Evolutionary conservation across 2,113 vertebrate species (phyloP).

Genomic region (Bungarus multicinctus): DNA sequence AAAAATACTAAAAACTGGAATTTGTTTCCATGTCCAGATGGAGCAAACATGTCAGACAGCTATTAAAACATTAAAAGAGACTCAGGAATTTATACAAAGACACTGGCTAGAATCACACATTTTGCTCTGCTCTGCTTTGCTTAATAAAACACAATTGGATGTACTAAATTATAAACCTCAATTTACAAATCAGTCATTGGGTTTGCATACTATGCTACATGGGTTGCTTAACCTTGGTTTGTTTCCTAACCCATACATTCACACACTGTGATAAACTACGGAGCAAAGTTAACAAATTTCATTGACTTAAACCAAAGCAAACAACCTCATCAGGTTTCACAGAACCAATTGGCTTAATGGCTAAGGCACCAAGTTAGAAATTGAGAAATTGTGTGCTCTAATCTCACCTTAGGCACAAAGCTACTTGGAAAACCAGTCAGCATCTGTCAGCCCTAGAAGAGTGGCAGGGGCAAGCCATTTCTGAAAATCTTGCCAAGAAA

Average conservation of each 20-base stretch:
- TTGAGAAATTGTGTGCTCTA: not conserved
- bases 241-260: not conserved
- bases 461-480: not conserved
- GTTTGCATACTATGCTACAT: not conserved
- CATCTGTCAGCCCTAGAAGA: not conserved
- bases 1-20: not conserved
- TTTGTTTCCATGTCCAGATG: not conserved
- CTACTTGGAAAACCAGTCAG: not conserved
- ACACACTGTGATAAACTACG: not conserved
- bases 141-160: not conserved
- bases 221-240: not conserved
- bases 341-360: not conserved
- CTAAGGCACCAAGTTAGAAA: not conserved
- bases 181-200: not conserved
- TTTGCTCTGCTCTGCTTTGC: not conserved
- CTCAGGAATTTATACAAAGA: not conserved
- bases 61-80: not conserved
- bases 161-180: not conserved
- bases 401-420: not conserved
- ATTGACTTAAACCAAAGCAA: not conserved
- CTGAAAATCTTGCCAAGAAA: not conserved
- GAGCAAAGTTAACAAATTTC: not conserved
- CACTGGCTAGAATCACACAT: not conserved
- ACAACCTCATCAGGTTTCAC: not conserved
- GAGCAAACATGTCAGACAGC: not conserved